Conservation (phyloP, 2,113 vertebrate species). For the Brienomyrus longianalis region DNA sequence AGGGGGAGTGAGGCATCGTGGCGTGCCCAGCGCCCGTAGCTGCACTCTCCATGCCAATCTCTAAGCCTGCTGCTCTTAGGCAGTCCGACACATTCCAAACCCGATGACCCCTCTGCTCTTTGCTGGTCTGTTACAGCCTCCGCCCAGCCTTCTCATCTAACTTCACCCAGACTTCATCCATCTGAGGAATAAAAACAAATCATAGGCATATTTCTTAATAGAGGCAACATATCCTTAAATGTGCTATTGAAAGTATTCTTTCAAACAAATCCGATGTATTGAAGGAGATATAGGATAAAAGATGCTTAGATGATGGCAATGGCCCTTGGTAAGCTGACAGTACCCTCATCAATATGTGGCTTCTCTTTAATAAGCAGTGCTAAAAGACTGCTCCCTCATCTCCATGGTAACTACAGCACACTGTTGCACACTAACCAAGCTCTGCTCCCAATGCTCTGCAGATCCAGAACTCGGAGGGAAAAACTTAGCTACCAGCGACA, state of each 20-base stretch:
- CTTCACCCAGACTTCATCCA: not conserved
- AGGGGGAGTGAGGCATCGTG: not conserved
- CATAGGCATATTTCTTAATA: not conserved
- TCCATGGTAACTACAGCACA: conserved; percentile 40
- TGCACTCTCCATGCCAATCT: not conserved
- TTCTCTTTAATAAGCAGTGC: conserved; percentile 43
- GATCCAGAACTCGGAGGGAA: conserved; percentile 48
- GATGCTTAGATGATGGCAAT: conserved; percentile 40
- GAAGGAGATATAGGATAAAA: conserved; percentile 25
- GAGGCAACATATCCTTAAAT: not conserved
- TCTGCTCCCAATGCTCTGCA: conserved; percentile 35
- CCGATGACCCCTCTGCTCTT: not conserved
- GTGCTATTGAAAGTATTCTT: not conserved
- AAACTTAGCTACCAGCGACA: conserved; percentile 58
- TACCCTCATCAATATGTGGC: conserved; percentile 34
- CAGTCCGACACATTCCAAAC: not conserved
- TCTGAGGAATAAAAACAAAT: not conserved
- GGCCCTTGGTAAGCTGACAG: conserved; percentile 32
- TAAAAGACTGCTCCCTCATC: conserved; percentile 39
- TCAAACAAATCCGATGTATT: not conserved
- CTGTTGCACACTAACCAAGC: conserved; percentile 49
- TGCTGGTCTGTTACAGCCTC: not conserved
- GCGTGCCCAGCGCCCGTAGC: not conserved
- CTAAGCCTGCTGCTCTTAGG: not conserved
- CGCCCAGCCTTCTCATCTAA: not conserved